These are phyloP conservation scores for Crotalus horridus DNA, from an alignment of 2,113 vertebrate genomes.

Conservation along the genomic window DNA sequence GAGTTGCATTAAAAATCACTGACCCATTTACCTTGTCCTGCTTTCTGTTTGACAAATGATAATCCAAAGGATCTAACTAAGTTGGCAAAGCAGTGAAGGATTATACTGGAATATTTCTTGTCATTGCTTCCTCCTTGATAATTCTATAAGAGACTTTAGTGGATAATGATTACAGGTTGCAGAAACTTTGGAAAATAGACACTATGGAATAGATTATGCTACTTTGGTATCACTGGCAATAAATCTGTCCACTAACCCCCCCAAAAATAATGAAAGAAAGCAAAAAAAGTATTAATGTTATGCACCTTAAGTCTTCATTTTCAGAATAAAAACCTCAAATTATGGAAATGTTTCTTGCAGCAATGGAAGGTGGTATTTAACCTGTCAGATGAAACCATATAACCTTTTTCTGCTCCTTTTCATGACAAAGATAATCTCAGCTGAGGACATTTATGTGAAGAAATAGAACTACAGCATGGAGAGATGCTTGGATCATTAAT, in stretches of 20 bases:
- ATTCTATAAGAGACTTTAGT: slow-evolving; percentile 32
- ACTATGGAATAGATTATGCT: slow-evolving; percentile 40
- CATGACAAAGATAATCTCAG: slow-evolving; percentile 76
- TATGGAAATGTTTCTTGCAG: slow-evolving; percentile 63
- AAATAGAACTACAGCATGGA: slow-evolving; percentile 75
- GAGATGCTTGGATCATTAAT: slow-evolving; percentile 76
- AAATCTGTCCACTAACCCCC: slow-evolving; percentile 42
- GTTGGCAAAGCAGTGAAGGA: not conserved
- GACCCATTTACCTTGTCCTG: not conserved
- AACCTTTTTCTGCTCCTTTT: slow-evolving; percentile 77
- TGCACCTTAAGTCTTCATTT: slow-evolving; percentile 67
- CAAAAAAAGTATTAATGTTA: slow-evolving; percentile 56
- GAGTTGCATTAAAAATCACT: not conserved
- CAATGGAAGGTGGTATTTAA: slow-evolving; percentile 70
- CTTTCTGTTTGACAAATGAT: not conserved
- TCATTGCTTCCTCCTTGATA: slow-evolving; percentile 4
- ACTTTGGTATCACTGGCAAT: slow-evolving; percentile 46
- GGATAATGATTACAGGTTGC: slow-evolving; percentile 45
- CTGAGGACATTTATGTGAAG: slow-evolving; percentile 76
- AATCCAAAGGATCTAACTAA: not conserved
- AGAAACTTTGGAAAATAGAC: slow-evolving; percentile 54
- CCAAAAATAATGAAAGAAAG: slow-evolving; percentile 59
- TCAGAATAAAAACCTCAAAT: slow-evolving; percentile 63
- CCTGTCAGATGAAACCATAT: slow-evolving; percentile 71
- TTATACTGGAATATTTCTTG: not conserved